A percentile compares a stretch with the other conserved stretches of the same genome.
Conservation (phyloP, 2,888 invertebrate species). For the Chirona hameri region DNA sequence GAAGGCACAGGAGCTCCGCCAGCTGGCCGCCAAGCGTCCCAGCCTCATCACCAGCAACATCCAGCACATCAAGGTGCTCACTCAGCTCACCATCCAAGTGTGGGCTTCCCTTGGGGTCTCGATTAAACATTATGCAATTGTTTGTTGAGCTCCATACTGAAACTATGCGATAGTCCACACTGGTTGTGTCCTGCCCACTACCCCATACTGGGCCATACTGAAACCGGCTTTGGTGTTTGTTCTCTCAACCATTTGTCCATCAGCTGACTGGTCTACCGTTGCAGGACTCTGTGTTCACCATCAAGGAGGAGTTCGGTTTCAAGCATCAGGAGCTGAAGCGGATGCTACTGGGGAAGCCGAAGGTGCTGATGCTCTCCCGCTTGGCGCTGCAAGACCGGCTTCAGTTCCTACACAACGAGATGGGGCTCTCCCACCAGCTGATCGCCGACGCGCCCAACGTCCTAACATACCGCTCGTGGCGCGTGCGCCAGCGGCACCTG, state of each 20-base stretch:
- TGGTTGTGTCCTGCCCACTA: too few relatives aligned
- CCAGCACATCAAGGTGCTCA: neutral
- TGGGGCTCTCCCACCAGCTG: neutral
- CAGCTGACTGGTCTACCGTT: neutral
- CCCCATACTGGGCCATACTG: too few relatives aligned
- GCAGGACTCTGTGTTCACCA: neutral
- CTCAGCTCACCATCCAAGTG: neutral
- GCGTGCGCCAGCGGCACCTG: slow-evolving; percentile 14
- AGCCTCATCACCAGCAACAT: neutral
- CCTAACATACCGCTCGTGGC: neutral
- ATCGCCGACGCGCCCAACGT: neutral
- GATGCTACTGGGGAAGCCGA: neutral
- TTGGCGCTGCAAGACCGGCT: neutral
- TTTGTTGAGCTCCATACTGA: too few relatives aligned
- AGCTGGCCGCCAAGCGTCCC: neutral
- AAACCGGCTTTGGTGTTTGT: too few relatives aligned
- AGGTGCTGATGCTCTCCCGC: neutral
- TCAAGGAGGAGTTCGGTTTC: slow-evolving; percentile 24
- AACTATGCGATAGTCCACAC: too few relatives aligned
- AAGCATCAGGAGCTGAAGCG: neutral
- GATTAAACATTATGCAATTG: too few relatives aligned
- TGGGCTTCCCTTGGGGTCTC: too few relatives aligned
- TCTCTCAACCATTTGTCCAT: neutral
- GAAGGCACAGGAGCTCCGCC: neutral
- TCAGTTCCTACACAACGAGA: neutral